Conservation (phyloP, 2,888 invertebrate species). For the Galerucella calmariensis region DNA sequence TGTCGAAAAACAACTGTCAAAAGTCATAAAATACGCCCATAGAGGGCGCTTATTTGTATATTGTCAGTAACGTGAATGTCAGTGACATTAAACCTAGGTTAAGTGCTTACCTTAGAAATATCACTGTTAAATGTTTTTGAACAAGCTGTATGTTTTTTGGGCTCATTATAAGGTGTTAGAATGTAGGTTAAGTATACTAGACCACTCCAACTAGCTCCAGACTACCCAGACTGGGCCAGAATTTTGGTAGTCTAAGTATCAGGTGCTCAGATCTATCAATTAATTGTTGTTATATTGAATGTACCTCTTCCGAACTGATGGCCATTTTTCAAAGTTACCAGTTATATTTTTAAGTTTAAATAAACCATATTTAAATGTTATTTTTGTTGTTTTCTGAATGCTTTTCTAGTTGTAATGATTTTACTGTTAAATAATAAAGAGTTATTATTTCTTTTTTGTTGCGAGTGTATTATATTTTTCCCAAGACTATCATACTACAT, state of each 20-base stretch:
- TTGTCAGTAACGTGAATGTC: constrained; percentile 48
- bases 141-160: constrained; percentile 57
- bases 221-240: constrained; percentile 60
- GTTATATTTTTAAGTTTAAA: not conserved
- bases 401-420: constrained; percentile 40
- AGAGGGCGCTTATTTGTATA: constrained; percentile 53
- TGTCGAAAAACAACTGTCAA: constrained; percentile 50
- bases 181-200: constrained; percentile 49
- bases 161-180: constrained; percentile 46
- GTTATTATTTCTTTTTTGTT: constrained; percentile 31
- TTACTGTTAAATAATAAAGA: constrained; percentile 35
- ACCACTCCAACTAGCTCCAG: constrained; percentile 51
- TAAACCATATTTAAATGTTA: constrained; percentile 14
- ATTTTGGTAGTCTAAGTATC: constrained; percentile 60
- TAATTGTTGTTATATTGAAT: constrained; percentile 62
- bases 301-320: constrained; percentile 60
- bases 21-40: not conserved
- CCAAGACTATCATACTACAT: not conserved
- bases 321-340: constrained; percentile 47
- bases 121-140: constrained; percentile 51
- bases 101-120: constrained; percentile 48
- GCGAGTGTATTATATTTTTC: constrained; percentile 2
- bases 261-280: constrained; percentile 64
- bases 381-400: constrained; percentile 36
- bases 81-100: constrained; percentile 60